phyloP scores from a whole-genome alignment of 2,888 invertebrate genomes.

The Coleophora deauratella region DNA sequence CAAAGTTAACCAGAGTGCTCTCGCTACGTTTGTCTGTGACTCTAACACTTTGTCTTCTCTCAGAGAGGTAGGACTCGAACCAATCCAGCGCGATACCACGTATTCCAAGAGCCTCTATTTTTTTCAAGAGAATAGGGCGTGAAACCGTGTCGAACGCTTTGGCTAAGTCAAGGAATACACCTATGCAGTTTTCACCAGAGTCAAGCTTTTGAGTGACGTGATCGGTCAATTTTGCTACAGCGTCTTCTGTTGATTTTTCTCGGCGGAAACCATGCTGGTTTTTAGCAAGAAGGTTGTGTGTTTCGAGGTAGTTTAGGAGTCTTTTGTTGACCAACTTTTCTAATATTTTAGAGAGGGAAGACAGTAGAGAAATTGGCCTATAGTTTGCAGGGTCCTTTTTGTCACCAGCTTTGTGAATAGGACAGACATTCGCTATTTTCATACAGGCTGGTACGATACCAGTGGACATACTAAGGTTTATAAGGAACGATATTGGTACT shows the following conservation, averaged over 20 bases:
- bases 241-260: too few relatives aligned
- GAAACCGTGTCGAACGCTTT: too few relatives aligned
- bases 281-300: constrained; percentile 2
- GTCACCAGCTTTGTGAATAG: constrained; percentile 5
- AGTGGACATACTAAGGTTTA: constrained; percentile 6
- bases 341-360: constrained; percentile 8
- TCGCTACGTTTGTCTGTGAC: constrained; percentile 1
- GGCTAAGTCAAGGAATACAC: too few relatives aligned
- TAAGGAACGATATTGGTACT: constrained; percentile 5
- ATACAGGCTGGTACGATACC: constrained; percentile 8
- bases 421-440: constrained; percentile 7
- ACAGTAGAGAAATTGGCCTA: constrained; percentile 8
- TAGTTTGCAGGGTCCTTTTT: constrained; percentile 1
- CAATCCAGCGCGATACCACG: constrained; percentile 1
- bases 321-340: constrained; percentile 12
- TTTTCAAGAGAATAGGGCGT: neutral
- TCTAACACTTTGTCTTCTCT: constrained; percentile 7
- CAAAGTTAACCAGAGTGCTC: neutral
- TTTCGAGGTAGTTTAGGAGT: constrained; percentile 3
- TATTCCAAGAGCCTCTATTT: constrained; percentile 7
- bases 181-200: neutral
- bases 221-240: too few relatives aligned
- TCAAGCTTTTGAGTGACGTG: constrained; percentile 3
- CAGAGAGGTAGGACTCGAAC: constrained; percentile 4
- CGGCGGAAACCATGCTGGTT: constrained; percentile 10